Base-by-base conservation (phyloP, 2,888 invertebrate genomes). In the Venustoraphidia nigricollis region DNA sequence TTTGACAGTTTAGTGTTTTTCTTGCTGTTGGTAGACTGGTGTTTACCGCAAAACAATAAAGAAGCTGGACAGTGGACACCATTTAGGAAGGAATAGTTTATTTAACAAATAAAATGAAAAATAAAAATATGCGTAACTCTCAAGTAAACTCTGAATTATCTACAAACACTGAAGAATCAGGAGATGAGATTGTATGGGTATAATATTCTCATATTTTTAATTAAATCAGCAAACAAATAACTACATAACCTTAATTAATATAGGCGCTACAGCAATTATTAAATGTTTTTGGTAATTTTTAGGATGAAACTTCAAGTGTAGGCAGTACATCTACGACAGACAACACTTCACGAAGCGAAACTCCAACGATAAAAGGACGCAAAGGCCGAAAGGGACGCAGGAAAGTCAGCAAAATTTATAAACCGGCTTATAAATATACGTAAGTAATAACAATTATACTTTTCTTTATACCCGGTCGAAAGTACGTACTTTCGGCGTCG, bases 231-330 rank as follows among this genome's bases (percentile, higher is more conserved):
- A 36, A 41, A 43, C 10, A 27, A 27, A 27, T 27, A 27, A 5
- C 27, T 27, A 27, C 27, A 27, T 27, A 27, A 27, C 27, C 27
- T 6, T 27, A 27, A 27, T n/a, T n/a, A n/a, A n/a, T n/a, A n/a
- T n/a, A n/a, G n/a, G n/a, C n/a, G n/a, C n/a, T n/a, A n/a, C n/a
- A n/a, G n/a, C 41, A 41, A 36, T 44, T 48, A 34, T 48, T 38
- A 40, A 40, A 11, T 45, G 46, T 17, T 35, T 40, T 36, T 44
- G 13, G 49, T 51, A 50, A 47, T 42, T 50, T 58, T 17, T 52
- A 77, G 77, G 78, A 88, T 66, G 88, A 89, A 62, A 81, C 85
- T 45, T 85, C 83, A 5, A 88, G 88, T 62, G 79, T 86, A 48
- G 81, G 83, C 51, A 89, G 88, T 61, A 82, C 83, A 27, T 82